Evolutionary conservation across 2,888 invertebrate genomes (phyloP), one percentile per base, ranked within the genome.

Genomic region (Chrysolina americana): DNA sequence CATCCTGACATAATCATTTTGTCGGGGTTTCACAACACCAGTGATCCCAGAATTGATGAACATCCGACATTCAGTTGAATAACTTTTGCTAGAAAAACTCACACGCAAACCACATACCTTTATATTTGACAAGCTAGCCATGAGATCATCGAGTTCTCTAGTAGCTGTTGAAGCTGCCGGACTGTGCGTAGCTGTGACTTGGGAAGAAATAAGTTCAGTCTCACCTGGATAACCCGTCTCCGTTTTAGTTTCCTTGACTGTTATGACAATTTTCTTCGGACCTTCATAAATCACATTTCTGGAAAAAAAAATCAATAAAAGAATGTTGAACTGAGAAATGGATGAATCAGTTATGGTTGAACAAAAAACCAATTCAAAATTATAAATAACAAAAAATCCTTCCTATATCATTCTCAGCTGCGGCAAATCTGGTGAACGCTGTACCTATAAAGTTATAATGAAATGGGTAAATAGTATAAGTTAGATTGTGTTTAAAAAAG

Each of bases 51-150:
- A 28, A 28, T 28, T 28, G 2, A 28, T 28, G 5, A 2, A 3
- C 2, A 5, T 28, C 28, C 28, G 5, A 28, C 5, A 28, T 28
- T 48, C n/a, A 6, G 17, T n/a, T 17, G 10, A 48, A 8, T 6
- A 48, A 48, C 17, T 17, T 36, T 36, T 36, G 0, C 36, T 8
- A 36, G 36, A n/a, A n/a, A n/a, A n/a, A n/a, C n/a, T n/a, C n/a
- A n/a, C n/a, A n/a, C n/a, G 17, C 11, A 19, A n/a, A 28, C 28
- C 41, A 53, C 4, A 88, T 89, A 96, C 98, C 95, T 98, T 98
- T 87, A 98, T 96, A 1, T 97, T 97, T 0, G 97, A 97, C 13
- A 98, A 90, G 8, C 97, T 96, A 1, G 96, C 96, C 98, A 98
- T 98, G 76, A 98, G 91, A 86, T 98, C 98, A 85, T 98, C 98